Percentiles rank a stretch among this genome's conserved stretches.
These are phyloP conservation scores for Heliconius sara DNA, from an alignment of 2,888 invertebrate species.

Conservation along the genomic window DNA sequence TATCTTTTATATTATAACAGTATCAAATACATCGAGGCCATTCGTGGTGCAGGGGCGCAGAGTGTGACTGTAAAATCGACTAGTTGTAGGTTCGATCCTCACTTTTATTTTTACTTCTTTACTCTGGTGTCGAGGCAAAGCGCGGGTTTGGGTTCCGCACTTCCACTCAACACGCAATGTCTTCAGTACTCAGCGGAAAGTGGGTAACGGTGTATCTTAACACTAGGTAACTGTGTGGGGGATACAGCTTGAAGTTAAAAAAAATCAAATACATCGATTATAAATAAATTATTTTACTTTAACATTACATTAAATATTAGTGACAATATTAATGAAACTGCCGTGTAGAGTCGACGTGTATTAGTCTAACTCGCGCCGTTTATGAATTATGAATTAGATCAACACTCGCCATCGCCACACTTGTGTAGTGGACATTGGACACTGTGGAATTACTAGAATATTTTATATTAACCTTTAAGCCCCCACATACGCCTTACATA, in stretches of 20 bases:
- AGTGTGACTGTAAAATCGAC: no score
- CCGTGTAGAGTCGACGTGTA: slow-evolving; percentile 18
- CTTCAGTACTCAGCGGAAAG: no score
- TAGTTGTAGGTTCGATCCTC: no score
- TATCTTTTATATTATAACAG: neutral
- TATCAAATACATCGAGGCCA: neutral
- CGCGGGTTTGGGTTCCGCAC: no score
- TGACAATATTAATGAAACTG: slow-evolving; percentile 37
- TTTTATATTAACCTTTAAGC: slow-evolving; percentile 3
- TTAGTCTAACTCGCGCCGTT: slow-evolving; percentile 29
- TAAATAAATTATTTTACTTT: slow-evolving; percentile 24
- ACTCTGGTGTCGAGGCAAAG: no score
- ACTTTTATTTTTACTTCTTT: no score
- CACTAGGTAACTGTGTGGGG: no score
- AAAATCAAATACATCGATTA: neutral
- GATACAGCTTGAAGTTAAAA: no score
- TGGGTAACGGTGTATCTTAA: no score
- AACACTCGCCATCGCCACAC: slow-evolving; percentile 11
- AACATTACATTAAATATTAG: slow-evolving; percentile 8
- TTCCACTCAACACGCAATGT: no score
- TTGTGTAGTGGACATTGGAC: neutral
- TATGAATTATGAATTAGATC: slow-evolving; percentile 41
- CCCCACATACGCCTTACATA: neutral
- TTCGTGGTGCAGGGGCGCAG: no score
- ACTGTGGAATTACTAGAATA: slow-evolving; percentile 13